Evolutionary conservation across 2,113 vertebrate species (phyloP), one percentile per base, ranked within the genome.

Genomic region (Uropsilus gracilis): DNA sequence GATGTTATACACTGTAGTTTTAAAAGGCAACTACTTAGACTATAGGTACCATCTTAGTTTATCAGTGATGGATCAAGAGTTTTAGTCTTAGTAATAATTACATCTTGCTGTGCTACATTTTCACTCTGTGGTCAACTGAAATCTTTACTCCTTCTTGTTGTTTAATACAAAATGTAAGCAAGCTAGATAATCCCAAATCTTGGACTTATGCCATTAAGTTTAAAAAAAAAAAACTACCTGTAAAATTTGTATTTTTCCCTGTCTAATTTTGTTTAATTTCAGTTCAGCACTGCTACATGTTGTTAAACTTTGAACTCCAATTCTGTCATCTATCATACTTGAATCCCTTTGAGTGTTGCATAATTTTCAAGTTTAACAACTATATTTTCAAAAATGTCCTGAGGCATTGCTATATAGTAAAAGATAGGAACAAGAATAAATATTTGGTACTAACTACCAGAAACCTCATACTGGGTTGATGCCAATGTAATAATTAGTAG

Each of bases 331-430:
- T 95, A 14, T 71, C 37, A 84, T 78, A 76, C 81, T 90, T 87
- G 13, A 90, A 81, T 95, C 59, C 66, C 53, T 92, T 94, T 34
- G 55, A 34, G 22, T 75, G 5, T 80, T 93, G 12, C 48, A 10
- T 87, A 64, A 93, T 76, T 95, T 86, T 5, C 34, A 86, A 53
- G 75, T 86, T 93, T 80, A 80, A 64, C 34, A 59, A 64, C 16
- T 83, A 34, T 64, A 30, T 44, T 81, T 88, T 86, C 59, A 87
- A 94, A 94, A 13, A 89, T 73, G 42, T 93, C 91, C 48, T 92
- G 63, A 78, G 73, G 78, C 32, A 48, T 20, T 77, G 32, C 66
- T 63, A 53, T 64, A 11, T 82, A 93, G 24, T 39, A 59, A 92
- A 81, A 86, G 26, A 71, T 7, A 85, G 50, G 20, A 92, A 34